Conservation (phyloP, 2,797 vertebrate genomes). For the Caiman crocodilus region DNA sequence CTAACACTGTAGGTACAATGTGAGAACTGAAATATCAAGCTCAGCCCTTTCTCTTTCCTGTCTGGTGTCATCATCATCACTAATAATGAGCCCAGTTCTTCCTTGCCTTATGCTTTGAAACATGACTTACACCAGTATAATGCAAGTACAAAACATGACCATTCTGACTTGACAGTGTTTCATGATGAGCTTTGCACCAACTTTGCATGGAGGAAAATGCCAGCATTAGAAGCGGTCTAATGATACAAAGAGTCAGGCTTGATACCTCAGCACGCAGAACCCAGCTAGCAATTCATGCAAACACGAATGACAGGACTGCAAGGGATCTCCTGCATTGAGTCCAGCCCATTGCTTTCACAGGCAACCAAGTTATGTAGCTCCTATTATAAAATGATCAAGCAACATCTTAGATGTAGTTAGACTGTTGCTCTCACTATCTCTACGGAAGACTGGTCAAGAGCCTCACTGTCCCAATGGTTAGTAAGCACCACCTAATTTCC, state of each 20-base stretch:
- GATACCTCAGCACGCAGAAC: not conserved
- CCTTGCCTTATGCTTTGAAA: not conserved
- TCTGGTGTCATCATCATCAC: not conserved
- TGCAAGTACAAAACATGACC: not conserved
- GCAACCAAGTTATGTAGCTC: too few species aligned
- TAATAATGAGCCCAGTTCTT: not conserved
- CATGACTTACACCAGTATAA: not conserved
- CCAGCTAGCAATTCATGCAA: not conserved
- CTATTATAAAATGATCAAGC: too few species aligned
- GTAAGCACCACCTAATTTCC: too few species aligned
- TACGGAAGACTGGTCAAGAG: too few species aligned
- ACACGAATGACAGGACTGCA: too few species aligned
- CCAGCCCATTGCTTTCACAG: too few species aligned
- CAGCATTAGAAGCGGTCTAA: too few species aligned
- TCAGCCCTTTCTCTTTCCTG: not conserved
- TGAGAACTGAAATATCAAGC: not conserved
- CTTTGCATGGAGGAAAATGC: not conserved
- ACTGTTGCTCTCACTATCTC: too few species aligned
- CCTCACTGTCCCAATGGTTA: too few species aligned
- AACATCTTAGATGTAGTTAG: too few species aligned
- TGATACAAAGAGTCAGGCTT: not conserved
- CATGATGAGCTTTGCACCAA: not conserved
- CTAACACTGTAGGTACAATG: not conserved
- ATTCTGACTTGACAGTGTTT: not conserved
- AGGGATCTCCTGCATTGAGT: too few species aligned